Conservation (phyloP, 2,797 vertebrate species). For the Muraenolepis orangiensis region DNA sequence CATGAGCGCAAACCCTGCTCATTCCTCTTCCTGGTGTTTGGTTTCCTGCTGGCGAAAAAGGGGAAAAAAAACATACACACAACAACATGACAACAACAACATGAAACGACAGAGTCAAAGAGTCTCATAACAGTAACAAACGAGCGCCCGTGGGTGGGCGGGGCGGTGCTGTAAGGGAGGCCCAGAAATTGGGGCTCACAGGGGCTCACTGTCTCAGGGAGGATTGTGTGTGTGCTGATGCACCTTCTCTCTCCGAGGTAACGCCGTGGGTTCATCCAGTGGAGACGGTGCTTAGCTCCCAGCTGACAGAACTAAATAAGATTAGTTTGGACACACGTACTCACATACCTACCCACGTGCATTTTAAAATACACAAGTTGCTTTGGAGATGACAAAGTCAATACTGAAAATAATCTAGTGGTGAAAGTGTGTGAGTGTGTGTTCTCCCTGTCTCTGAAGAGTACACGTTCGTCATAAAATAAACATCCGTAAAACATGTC, state of each 20-base stretch:
- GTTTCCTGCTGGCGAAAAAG: background rate
- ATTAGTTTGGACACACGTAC: background rate
- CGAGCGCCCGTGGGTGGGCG: background rate
- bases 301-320: background rate
- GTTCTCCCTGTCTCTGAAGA: too few relatives aligned
- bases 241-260: background rate
- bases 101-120: background rate
- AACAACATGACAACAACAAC: background rate
- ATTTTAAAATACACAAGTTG: background rate
- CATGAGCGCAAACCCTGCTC: background rate
- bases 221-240: background rate
- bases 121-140: background rate
- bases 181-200: background rate
- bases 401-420: background rate
- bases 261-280: background rate
- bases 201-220: background rate
- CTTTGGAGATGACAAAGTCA: background rate
- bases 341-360: background rate
- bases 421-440: too few relatives aligned
- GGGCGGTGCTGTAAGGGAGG: background rate
- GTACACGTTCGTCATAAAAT: too few relatives aligned
- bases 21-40: background rate
- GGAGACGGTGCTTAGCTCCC: background rate
- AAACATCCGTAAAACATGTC: too few relatives aligned
- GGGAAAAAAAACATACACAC: background rate